Base-by-base conservation (phyloP, 2,113 vertebrate genomes). In the Gracilinanus agilis region DNA sequence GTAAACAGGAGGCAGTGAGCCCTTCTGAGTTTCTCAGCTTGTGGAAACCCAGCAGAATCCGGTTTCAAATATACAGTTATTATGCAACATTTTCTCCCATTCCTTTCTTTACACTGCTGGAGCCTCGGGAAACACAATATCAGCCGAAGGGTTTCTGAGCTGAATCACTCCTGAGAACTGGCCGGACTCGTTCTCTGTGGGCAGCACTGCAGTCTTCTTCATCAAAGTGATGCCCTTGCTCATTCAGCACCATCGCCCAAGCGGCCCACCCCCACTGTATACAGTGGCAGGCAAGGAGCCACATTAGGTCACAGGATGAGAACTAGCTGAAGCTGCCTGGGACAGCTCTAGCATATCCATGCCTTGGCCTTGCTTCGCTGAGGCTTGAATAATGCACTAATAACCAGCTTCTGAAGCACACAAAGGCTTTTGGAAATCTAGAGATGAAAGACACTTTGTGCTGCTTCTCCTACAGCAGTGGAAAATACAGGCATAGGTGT, bases 341-440 rank as follows among this genome's bases (percentile, higher is more conserved):
- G 97, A 96, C 96, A 92, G 97, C 95, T 93, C 97, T 91, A 54
- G 96, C 34, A 58, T 75, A 92, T 95, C 96, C 97, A 96, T 75
- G 96, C 56, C 97, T 97, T 97, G 98, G 98, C 97, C 96, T 90
- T 21, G 29, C 95, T 97, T 97, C 95, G 92, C 97, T 96, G 97
- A 96, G 94, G 90, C 96, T 98, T 98, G 98, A 98, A 97, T 97
- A 97, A 97, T 91, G 94, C 97, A 96, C 91, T 95, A 96, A 97
- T 94, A 95, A 97, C 97, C 93, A 89, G 97, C 96, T 97, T 97
- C 92, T 90, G 54, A 93, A 93, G 96, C 91, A 55, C 27, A 97
- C 96, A 95, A 96, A 97, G 96, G 94, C 96, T 97, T 97, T 97
- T 97, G 96, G 98, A 98, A 97, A 98, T 93, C 90, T 40, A 56